A percentile compares a stretch with the other conserved stretches of the same genome.
Evolutionary conservation across 2,797 vertebrate species (phyloP).

Genomic region (Allochrocebus solatus): DNA sequence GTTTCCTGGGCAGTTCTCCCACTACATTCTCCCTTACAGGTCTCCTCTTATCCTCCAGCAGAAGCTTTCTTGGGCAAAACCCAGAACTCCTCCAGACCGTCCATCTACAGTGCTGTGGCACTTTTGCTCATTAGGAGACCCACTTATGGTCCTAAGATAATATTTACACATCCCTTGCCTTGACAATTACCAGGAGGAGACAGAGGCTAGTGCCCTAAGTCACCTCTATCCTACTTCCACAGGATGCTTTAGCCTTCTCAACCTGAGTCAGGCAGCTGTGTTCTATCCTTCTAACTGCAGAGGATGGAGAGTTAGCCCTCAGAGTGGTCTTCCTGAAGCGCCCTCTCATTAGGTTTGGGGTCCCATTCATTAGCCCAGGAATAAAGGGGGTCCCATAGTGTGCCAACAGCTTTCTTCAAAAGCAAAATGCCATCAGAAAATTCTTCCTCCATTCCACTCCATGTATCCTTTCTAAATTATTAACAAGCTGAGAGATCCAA

Average conservation of each 20-base stretch:
- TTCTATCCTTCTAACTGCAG: background rate
- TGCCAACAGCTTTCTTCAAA: background rate
- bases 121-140: background rate
- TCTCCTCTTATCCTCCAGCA: background rate
- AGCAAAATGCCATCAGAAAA: background rate
- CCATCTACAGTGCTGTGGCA: background rate
- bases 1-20: background rate
- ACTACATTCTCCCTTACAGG: background rate
- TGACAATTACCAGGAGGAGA: background rate
- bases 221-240: background rate
- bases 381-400: background rate
- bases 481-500: background rate
- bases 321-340: background rate
- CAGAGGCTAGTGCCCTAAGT: background rate
- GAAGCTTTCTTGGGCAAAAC: background rate
- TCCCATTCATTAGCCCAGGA: background rate
- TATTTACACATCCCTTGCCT: background rate
- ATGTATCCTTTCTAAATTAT: background rate
- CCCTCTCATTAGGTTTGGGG: background rate
- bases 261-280: background rate
- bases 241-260: background rate
- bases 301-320: background rate
- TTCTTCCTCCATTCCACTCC: background rate
- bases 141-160: background rate
- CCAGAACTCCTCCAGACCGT: background rate